Evolutionary conservation across 2,797 vertebrate species (phyloP).

Genomic region (Manis crassicaudata): DNA sequence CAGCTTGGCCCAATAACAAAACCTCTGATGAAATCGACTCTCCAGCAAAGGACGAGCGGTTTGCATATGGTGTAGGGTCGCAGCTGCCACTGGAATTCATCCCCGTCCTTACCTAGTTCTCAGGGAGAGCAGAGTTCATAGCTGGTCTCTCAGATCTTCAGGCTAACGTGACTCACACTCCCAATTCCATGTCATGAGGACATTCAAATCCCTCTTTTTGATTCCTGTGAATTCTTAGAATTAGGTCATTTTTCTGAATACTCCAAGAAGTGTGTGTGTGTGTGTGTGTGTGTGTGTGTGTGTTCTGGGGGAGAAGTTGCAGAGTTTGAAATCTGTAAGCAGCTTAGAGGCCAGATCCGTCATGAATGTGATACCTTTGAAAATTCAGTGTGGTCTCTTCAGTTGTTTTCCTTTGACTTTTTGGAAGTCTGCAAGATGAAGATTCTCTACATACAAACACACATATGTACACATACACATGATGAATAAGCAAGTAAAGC

Average conservation of each 20-base stretch:
- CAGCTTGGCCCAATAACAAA: background rate
- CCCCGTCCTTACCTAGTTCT: background rate
- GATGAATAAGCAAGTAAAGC: background rate
- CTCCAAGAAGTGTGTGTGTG: background rate
- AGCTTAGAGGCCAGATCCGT: background rate
- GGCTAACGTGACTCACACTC: background rate
- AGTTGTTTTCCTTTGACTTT: background rate
- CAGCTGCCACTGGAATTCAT: slow-evolving; percentile 26
- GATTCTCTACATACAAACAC: background rate
- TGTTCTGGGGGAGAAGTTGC: background rate
- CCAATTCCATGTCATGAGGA: slow-evolving; percentile 23
- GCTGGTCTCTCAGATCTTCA: background rate
- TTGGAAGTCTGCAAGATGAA: background rate
- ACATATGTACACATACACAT: background rate
- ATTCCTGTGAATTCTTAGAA: slow-evolving; percentile 54
- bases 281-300: background rate
- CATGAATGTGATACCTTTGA: background rate
- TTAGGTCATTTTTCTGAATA: slow-evolving; percentile 43
- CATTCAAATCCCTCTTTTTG: slow-evolving; percentile 29
- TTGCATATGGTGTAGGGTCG: background rate
- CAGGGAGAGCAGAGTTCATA: background rate
- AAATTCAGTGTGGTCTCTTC: background rate
- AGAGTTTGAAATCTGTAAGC: background rate
- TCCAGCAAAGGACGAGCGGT: background rate
- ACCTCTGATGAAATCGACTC: background rate